Evolutionary conservation across 2,888 invertebrate genomes (phyloP).

Genomic region (Drosophila histrio): DNA sequence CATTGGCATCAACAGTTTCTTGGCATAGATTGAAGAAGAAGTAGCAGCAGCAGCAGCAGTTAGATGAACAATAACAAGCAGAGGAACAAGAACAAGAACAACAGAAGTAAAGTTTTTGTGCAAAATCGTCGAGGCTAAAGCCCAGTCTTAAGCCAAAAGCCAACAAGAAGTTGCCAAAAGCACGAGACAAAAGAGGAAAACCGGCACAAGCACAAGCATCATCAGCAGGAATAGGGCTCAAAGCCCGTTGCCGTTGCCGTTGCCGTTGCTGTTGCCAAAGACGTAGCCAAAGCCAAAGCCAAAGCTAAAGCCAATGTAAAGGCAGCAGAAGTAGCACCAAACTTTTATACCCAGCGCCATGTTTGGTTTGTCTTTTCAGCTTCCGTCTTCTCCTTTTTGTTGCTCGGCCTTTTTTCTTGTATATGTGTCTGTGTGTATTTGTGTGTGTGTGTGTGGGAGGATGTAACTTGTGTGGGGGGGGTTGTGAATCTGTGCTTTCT

Average conservation of each 20-base stretch:
- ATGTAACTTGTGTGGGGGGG: neutral
- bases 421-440: slow-evolving; percentile 10
- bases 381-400: slow-evolving; percentile 72
- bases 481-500: slow-evolving; percentile 17
- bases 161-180: slow-evolving; percentile 76
- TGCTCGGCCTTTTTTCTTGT: slow-evolving; percentile 39
- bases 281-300: slow-evolving; percentile 8
- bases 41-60: slow-evolving; percentile 3
- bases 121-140: slow-evolving; percentile 65
- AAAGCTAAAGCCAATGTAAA: slow-evolving; percentile 28
- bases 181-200: slow-evolving; percentile 62
- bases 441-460: slow-evolving; percentile 30
- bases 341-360: slow-evolving; percentile 80
- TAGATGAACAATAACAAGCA: slow-evolving; percentile 5
- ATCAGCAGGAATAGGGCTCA: slow-evolving; percentile 13
- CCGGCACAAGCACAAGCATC: slow-evolving; percentile 15
- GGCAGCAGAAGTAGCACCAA: slow-evolving; percentile 61
- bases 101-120: slow-evolving; percentile 50
- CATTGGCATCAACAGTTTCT: slow-evolving; percentile 37
- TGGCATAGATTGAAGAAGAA: slow-evolving; percentile 8
- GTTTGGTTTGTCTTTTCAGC: slow-evolving; percentile 83
- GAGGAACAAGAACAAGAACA: slow-evolving; percentile 22
- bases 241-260: slow-evolving; percentile 21
- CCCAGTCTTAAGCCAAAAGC: slow-evolving; percentile 76
- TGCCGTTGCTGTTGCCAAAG: slow-evolving; percentile 9